Evolutionary conservation across 2,888 invertebrate genomes (phyloP), one percentile per base, ranked within the genome.

Genomic region (Cheilosia scutellata): DNA sequence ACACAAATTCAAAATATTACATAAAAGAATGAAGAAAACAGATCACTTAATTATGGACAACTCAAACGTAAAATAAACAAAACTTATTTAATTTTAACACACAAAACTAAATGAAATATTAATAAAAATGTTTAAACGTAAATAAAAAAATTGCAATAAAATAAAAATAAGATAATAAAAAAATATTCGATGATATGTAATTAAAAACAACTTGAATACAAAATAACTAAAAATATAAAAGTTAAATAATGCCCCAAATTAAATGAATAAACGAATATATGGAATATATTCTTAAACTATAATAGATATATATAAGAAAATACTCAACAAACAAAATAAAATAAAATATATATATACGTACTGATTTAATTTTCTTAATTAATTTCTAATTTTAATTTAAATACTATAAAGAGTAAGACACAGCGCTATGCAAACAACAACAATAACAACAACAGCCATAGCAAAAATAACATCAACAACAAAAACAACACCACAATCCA

Each of bases 401-500:
- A 76, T 77, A 71, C 70, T 68, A 20, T 20, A 40, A 86, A 86
- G 86, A 77, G 55, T 58, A 77, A 82, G 57, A 86, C 86, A 86
- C 86, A 82, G 71, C 86, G 84, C 57, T 72, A 86, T 86, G 86
- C 86, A 82, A 86, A 82, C 82, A 86, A 76, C 86, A 86, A 71
- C 71, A 71, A 76, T 60, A 80, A 70, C 57, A 57, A 77, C 86
- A 86, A 82, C 80, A 84, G 53, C 66, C 47, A 77, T 66, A 82
- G 66, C 65, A 66, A 77, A 76, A 86, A 86, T 75, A 80, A 60
- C 63, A 84, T 49, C 72, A 72, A 75, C 31, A 70, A 51, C 49
- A 76, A 63, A 51, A 79, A 58, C 79, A 74, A 44, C 79, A 84
- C 58, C 51, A 80, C 68, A 62, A 68, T 76, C 63, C 86, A 86